Percentiles rank a stretch among this genome's conserved stretches.
Conservation (phyloP, 1,140 invertebrate species). For the Nixonia krombeini region DNA sequence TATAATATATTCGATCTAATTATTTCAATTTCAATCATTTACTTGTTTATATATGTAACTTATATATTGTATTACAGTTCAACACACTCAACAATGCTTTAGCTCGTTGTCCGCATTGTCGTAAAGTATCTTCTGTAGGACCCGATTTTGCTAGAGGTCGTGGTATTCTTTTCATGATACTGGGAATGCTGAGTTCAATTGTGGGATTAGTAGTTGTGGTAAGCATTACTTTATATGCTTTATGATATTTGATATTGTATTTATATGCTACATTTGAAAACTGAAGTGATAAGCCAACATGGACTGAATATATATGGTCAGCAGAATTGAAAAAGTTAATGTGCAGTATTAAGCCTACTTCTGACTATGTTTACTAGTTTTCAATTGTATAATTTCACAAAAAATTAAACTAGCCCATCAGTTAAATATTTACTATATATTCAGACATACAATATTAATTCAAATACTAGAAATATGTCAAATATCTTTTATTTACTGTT, state of each 20-base stretch:
- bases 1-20: too few relatives aligned
- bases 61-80: conserved; percentile 79
- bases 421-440: too few relatives aligned
- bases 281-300: too few relatives aligned
- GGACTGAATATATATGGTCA: too few relatives aligned
- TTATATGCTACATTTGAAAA: conserved; percentile 16
- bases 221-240: conserved; percentile 48
- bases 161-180: conserved; percentile 84
- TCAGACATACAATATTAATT: too few relatives aligned
- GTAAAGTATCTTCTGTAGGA: conserved; percentile 93
- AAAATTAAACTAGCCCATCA: too few relatives aligned
- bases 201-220: conserved; percentile 87
- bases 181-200: conserved; percentile 80
- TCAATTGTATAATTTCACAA: too few relatives aligned
- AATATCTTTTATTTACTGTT: conserved; percentile 28
- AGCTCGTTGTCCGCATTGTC: conserved; percentile 96
- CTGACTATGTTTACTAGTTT: too few relatives aligned
- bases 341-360: too few relatives aligned
- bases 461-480: too few relatives aligned
- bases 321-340: too few relatives aligned
- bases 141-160: conserved; percentile 84
- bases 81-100: conserved; percentile 93
- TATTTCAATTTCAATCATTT: neutral
- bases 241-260: conserved; percentile 7
- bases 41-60: neutral